A percentile compares a stretch with the other conserved stretches of the same genome.
Evolutionary conservation across 1,140 invertebrate genomes (phyloP).

Genomic region (Diuraphis noxia): DNA sequence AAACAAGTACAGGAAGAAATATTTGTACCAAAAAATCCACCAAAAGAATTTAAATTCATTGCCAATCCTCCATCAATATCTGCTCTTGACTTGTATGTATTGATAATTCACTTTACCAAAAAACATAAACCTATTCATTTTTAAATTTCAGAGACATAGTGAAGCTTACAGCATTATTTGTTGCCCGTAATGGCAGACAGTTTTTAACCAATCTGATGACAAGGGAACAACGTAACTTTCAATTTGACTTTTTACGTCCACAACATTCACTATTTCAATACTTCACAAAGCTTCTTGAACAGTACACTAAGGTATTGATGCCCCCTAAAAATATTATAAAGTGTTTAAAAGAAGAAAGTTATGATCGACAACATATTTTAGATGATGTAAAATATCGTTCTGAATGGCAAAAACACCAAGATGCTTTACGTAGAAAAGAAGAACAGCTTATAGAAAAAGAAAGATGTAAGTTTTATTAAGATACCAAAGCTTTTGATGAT

Average conservation of each 20-base stretch:
- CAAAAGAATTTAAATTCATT: conserved; percentile 95
- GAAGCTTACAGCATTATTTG: conserved; percentile 97
- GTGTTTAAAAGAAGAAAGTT: conserved; percentile 78
- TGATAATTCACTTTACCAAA: conserved; percentile 51
- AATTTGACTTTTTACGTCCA: conserved; percentile 98
- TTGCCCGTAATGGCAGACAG: conserved; percentile 95
- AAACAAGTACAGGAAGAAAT: conserved; percentile 81
- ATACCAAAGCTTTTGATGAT: not conserved
- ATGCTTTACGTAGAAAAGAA: conserved; percentile 85
- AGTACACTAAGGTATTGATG: conserved; percentile 95
- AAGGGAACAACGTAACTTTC: conserved; percentile 95
- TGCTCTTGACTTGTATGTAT: conserved; percentile 75
- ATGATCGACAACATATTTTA: conserved; percentile 75
- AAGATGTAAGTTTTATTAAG: conserved; percentile 64
- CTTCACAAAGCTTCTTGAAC: conserved; percentile 96
- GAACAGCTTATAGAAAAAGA: conserved; percentile 95
- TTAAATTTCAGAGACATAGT: conserved; percentile 84
- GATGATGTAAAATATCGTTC: conserved; percentile 93
- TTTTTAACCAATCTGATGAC: conserved; percentile 99
- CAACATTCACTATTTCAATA: conserved; percentile 99
- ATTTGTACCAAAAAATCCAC: conserved; percentile 92
- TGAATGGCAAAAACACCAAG: conserved; percentile 95
- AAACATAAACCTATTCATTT: conserved; percentile 17
- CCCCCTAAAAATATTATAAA: conserved; percentile 88
- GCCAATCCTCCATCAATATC: conserved; percentile 98